phyloP scores from a whole-genome alignment of 2,888 invertebrate species.

The Poecilus cupreus region DNA sequence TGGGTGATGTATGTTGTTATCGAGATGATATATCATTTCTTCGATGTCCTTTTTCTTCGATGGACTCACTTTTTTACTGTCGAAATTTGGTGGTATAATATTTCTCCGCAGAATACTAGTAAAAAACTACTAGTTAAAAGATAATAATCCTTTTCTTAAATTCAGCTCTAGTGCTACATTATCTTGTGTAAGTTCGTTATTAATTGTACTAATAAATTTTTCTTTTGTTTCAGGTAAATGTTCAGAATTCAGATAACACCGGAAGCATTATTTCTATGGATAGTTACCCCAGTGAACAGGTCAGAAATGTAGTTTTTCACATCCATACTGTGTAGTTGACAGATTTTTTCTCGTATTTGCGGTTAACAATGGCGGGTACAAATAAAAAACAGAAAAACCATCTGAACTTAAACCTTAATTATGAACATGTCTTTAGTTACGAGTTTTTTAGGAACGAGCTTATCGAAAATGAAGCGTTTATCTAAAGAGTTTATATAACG shows the following conservation, averaged over 20 bases:
- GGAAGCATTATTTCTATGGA: not conserved
- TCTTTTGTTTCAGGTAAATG: slow-evolving; percentile 36
- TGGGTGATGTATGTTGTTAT: slow-evolving; percentile 26
- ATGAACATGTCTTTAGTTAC: too few species aligned
- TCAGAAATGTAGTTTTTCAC: not conserved
- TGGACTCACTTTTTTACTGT: slow-evolving; percentile 19
- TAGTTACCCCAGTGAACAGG: not conserved
- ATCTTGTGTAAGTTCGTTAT: not conserved
- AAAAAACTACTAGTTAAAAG: not conserved
- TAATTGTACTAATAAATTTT: not conserved
- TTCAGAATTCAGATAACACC: not conserved
- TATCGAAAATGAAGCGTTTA: too few species aligned
- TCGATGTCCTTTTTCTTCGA: slow-evolving; percentile 3
- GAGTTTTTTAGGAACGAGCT: too few species aligned
- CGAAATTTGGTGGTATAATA: not conserved
- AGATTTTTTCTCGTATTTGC: too few species aligned
- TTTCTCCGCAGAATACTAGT: not conserved
- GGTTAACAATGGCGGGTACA: too few species aligned
- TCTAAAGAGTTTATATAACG: too few species aligned
- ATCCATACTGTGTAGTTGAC: too few species aligned
- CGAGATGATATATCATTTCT: slow-evolving; percentile 7
- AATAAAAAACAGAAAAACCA: too few species aligned
- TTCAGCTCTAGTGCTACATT: not conserved
- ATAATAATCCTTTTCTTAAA: not conserved
- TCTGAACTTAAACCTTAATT: too few species aligned